Conservation (phyloP, 1,140 invertebrate genomes). For the Diachasmimorpha longicaudata region DNA sequence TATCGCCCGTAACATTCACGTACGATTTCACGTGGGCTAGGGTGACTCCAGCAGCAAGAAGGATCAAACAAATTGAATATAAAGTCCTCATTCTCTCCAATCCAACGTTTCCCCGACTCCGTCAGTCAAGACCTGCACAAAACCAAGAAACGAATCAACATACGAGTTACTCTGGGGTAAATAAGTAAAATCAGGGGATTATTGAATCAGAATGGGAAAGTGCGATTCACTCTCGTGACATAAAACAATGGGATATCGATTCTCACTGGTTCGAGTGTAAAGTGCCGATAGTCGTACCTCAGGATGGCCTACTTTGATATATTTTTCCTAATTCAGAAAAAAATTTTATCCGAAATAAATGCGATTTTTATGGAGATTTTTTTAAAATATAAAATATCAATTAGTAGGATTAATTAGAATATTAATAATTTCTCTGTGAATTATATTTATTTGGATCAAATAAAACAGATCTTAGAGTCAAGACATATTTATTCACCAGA, state of each 20-base stretch:
- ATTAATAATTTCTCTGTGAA: no score
- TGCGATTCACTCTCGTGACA: not conserved
- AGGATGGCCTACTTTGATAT: not conserved
- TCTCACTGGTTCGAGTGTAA: not conserved
- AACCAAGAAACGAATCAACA: no score
- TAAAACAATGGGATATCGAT: not conserved
- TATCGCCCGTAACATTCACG: constrained; percentile 61
- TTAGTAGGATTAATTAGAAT: no score
- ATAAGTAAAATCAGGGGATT: not conserved
- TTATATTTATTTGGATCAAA: no score
- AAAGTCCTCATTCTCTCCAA: constrained; percentile 20
- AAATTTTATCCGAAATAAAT: not conserved
- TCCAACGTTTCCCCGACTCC: not conserved
- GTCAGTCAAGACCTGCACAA: no score
- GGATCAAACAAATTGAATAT: constrained; percentile 19
- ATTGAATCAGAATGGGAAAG: not conserved
- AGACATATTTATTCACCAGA: no score
- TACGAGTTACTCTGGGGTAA: not conserved
- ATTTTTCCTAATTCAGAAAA: not conserved
- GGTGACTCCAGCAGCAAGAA: constrained; percentile 15
- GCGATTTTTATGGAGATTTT: no score
- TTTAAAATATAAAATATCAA: no score
- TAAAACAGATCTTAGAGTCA: no score
- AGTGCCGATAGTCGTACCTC: not conserved
- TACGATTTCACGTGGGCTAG: constrained; percentile 34